These are phyloP conservation scores for Apis laboriosa DNA, from an alignment of 1,140 invertebrate genomes.

Conservation along the genomic window DNA sequence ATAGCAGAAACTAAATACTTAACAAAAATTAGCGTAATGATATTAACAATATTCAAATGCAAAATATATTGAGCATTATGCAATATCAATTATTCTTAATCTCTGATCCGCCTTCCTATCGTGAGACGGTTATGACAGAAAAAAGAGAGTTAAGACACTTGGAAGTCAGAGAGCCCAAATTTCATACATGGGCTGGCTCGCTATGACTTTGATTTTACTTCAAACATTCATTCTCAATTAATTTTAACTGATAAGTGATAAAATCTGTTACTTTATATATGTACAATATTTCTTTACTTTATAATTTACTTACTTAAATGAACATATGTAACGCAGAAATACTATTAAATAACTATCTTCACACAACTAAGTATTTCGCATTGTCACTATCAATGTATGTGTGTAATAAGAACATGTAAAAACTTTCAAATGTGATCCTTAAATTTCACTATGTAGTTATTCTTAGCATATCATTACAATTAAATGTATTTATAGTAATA, in stretches of 20 bases:
- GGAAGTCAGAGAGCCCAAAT: constrained; percentile 73
- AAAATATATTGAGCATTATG: constrained; percentile 46
- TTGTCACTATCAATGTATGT: constrained; percentile 67
- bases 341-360: constrained; percentile 73
- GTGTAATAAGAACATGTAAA: constrained; percentile 78
- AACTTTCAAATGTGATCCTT: constrained; percentile 75
- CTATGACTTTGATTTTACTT: constrained; percentile 75
- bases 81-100: constrained; percentile 55
- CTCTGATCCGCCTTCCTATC: constrained; percentile 70
- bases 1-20: constrained; percentile 19
- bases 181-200: constrained; percentile 66
- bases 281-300: constrained; percentile 72
- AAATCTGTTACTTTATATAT: constrained; percentile 72
- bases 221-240: constrained; percentile 71
- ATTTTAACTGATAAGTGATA: constrained; percentile 72
- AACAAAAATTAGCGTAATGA: constrained; percentile 21
- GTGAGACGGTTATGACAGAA: constrained; percentile 72
- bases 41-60: constrained; percentile 43
- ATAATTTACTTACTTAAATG: constrained; percentile 72
- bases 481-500: constrained; percentile 70
- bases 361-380: constrained; percentile 65
- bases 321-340: constrained; percentile 70
- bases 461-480: constrained; percentile 64
- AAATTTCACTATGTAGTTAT: constrained; percentile 61
- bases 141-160: constrained; percentile 76